Percentiles rank a stretch among this genome's conserved stretches.
Evolutionary conservation across 1,140 invertebrate species (phyloP).

Genomic region (Drosophila orena): DNA sequence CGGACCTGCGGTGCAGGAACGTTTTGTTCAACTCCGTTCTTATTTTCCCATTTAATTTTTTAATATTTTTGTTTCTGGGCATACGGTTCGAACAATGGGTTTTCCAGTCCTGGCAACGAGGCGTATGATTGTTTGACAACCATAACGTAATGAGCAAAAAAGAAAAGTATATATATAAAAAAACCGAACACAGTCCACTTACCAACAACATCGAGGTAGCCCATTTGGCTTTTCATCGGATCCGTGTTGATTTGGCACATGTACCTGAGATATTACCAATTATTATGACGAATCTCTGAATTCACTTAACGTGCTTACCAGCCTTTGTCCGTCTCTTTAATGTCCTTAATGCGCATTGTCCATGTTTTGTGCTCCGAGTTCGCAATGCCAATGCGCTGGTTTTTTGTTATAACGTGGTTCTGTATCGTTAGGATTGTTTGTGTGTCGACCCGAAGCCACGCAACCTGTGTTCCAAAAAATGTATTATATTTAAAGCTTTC

Average conservation of each 20-base stretch:
- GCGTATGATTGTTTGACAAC: slow-evolving; percentile 76
- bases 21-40: slow-evolving; percentile 21
- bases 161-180: not conserved
- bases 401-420: slow-evolving; percentile 94
- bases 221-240: slow-evolving; percentile 94
- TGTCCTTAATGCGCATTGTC: slow-evolving; percentile 93
- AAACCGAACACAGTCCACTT: slow-evolving; percentile 83
- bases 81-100: slow-evolving; percentile 58
- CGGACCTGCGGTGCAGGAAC: slow-evolving; percentile 6
- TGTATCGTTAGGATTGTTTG: slow-evolving; percentile 96
- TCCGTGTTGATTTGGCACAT: slow-evolving; percentile 95
- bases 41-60: slow-evolving; percentile 24
- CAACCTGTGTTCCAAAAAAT: slow-evolving; percentile 88
- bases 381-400: slow-evolving; percentile 93
- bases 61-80: slow-evolving; percentile 29
- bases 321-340: slow-evolving; percentile 91
- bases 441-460: slow-evolving; percentile 95
- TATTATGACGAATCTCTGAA: not conserved
- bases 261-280: slow-evolving; percentile 85
- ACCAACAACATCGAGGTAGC: slow-evolving; percentile 95
- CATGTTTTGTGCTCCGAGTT: slow-evolving; percentile 94
- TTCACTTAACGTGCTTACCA: slow-evolving; percentile 85
- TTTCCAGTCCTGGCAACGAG: slow-evolving; percentile 46
- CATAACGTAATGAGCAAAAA: slow-evolving; percentile 57
- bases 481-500: not conserved